A percentile compares a stretch with the other conserved stretches of the same genome.
These are phyloP conservation scores for Lophura nycthemera DNA, from an alignment of 2,113 vertebrate genomes.

Conservation along the genomic window DNA sequence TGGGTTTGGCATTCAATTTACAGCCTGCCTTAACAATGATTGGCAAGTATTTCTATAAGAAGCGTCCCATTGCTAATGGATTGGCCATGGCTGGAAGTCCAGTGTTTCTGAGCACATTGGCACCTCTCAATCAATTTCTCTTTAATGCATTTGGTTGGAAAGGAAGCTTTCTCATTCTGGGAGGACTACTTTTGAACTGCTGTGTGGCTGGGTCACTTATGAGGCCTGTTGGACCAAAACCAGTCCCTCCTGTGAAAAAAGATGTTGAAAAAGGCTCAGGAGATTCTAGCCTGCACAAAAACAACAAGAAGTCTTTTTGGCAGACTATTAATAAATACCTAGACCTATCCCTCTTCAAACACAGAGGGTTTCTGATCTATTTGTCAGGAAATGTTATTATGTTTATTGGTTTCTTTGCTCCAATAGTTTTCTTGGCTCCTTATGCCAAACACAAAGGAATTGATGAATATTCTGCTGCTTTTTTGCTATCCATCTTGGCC, in stretches of 20 bases:
- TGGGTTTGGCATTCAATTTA: conserved; percentile 97
- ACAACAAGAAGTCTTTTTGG: conserved; percentile 71
- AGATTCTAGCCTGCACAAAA: conserved; percentile 57
- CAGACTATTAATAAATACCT: conserved; percentile 88
- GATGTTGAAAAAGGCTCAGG: conserved; percentile 68
- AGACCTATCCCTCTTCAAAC: conserved; percentile 94
- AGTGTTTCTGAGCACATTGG: conserved; percentile 94
- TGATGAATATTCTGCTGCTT: conserved; percentile 93
- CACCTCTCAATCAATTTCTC: conserved; percentile 96
- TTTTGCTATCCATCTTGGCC: conserved; percentile 92
- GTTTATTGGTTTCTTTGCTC: conserved; percentile 96
- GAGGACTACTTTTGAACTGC: conserved; percentile 90
- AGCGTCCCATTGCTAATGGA: conserved; percentile 93
- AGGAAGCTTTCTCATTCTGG: conserved; percentile 95
- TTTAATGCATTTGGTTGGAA: conserved; percentile 95
- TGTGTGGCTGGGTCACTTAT: conserved; percentile 95
- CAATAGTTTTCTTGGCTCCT: conserved; percentile 93
- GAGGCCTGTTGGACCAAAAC: conserved; percentile 85
- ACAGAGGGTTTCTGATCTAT: conserved; percentile 96
- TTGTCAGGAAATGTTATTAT: conserved; percentile 95
- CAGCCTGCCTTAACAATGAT: conserved; percentile 97
- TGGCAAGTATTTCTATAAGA: conserved; percentile 94
- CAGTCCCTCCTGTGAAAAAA: conserved; percentile 68
- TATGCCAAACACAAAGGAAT: conserved; percentile 94
- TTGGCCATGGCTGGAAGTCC: conserved; percentile 97